phyloP scores from a whole-genome alignment of 1,140 invertebrate genomes.

The Aphaenogaster ashmeadi region DNA sequence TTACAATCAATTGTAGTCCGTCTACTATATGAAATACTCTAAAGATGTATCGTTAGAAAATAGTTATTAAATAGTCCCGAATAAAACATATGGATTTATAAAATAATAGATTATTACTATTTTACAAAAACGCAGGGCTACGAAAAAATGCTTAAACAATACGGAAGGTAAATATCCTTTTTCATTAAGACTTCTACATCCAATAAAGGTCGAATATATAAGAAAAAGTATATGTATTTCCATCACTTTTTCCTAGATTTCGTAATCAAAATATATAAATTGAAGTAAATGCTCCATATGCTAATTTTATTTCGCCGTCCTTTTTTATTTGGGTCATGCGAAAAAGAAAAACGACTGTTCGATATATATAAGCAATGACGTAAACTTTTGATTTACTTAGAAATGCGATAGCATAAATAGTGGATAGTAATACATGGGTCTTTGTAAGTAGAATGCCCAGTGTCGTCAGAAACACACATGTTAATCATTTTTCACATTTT shows the following conservation, averaged over 20 bases:
- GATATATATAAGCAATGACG: not conserved
- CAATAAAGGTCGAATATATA: not conserved
- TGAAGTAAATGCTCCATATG: not conserved
- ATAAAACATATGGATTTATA: not conserved
- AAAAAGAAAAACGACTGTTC: slow-evolving; percentile 1
- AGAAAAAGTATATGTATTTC: not conserved
- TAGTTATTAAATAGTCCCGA: not conserved
- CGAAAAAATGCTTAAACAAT: not conserved
- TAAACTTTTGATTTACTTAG: slow-evolving; percentile 10
- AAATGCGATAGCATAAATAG: slow-evolving; percentile 27
- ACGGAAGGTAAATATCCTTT: not conserved
- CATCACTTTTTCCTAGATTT: slow-evolving; percentile 14
- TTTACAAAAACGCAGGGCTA: not conserved
- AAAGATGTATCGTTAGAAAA: not conserved
- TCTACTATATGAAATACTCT: not conserved
- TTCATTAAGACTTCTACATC: not conserved
- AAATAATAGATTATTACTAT: slow-evolving; percentile 26
- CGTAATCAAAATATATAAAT: slow-evolving; percentile 3
- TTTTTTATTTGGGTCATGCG: not conserved
- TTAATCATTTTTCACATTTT: slow-evolving; percentile 3
- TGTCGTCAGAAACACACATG: not conserved
- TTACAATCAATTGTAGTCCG: slow-evolving; percentile 20
- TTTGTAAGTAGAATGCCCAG: not conserved
- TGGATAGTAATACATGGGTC: not conserved
- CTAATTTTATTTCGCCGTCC: not conserved